phyloP scores from a whole-genome alignment of 2,797 vertebrate species.

The Microctenopoma steveboyesi region DNA sequence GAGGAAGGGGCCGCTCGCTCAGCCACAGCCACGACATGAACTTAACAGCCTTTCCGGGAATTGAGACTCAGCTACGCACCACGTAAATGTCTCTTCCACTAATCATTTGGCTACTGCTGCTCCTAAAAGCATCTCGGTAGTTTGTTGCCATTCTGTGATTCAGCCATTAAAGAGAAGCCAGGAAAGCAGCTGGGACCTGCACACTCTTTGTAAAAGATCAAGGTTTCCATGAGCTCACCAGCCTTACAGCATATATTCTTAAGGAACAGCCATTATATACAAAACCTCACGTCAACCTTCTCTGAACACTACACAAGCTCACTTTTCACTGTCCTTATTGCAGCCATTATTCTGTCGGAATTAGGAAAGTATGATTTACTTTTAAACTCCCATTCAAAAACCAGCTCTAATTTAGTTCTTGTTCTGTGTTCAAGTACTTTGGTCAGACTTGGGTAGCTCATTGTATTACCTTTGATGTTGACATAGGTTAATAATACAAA shows the following conservation, averaged over 20 bases:
- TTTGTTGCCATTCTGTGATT: constrained; percentile 68
- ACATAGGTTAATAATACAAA: constrained; percentile 48
- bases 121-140: constrained; percentile 47
- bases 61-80: constrained; percentile 18
- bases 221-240: constrained; percentile 77
- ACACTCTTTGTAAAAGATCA: constrained; percentile 64
- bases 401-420: constrained; percentile 10
- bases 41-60: constrained; percentile 49
- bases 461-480: constrained; percentile 28
- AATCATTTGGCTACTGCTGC: constrained; percentile 64
- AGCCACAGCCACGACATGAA: constrained; percentile 14
- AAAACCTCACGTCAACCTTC: constrained; percentile 39
- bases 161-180: constrained; percentile 54
- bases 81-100: constrained; percentile 52
- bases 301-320: constrained; percentile 28
- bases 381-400: constrained; percentile 4
- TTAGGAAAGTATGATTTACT: constrained; percentile 9
- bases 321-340: constrained; percentile 24
- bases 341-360: constrained; percentile 21
- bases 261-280: constrained; percentile 49
- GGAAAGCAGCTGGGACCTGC: constrained; percentile 59
- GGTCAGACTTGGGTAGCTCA: neutral
- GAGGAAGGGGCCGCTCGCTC: constrained; percentile 3
- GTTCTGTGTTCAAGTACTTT: constrained; percentile 9
- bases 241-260: constrained; percentile 54